A percentile compares a stretch with the other conserved stretches of the same genome.
Evolutionary conservation across 1,140 invertebrate species (phyloP).

Genomic region (Nautilus pompilius): DNA sequence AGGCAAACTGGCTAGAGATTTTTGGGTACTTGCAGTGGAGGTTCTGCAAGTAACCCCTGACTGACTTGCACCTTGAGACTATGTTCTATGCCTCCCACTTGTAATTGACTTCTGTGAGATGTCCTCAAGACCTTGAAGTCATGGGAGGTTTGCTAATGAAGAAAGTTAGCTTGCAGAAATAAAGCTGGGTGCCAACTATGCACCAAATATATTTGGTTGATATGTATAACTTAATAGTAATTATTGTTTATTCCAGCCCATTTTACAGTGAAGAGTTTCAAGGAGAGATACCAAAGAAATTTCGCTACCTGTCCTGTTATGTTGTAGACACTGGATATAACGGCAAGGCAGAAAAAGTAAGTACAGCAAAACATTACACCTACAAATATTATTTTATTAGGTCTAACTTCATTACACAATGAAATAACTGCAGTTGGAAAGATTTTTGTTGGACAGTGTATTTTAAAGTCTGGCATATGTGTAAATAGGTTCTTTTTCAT

Average conservation of each 20-base stretch:
- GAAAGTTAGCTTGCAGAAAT: too few relatives aligned
- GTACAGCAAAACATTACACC: neutral
- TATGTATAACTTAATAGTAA: too few relatives aligned
- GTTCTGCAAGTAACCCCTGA: too few relatives aligned
- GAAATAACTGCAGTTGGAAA: neutral
- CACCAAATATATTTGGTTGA: too few relatives aligned
- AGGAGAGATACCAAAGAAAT: slow-evolving; percentile 84
- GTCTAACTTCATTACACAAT: neutral
- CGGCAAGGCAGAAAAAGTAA: slow-evolving; percentile 76
- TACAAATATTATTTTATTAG: neutral
- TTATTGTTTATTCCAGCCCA: slow-evolving; percentile 63
- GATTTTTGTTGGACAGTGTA: neutral
- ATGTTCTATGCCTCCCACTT: too few relatives aligned
- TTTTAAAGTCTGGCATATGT: neutral
- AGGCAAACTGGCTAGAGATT: too few relatives aligned
- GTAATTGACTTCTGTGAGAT: too few relatives aligned
- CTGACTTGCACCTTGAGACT: too few relatives aligned
- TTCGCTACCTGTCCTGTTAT: slow-evolving; percentile 82
- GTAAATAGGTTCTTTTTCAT: neutral
- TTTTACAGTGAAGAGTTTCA: slow-evolving; percentile 92
- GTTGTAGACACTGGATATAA: slow-evolving; percentile 68
- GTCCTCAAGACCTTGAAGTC: too few relatives aligned
- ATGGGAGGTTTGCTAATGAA: too few relatives aligned
- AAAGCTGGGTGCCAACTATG: too few relatives aligned
- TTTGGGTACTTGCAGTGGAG: too few relatives aligned